Conservation (phyloP, 1,140 invertebrate genomes). For the Drosophila athabasca region DNA sequence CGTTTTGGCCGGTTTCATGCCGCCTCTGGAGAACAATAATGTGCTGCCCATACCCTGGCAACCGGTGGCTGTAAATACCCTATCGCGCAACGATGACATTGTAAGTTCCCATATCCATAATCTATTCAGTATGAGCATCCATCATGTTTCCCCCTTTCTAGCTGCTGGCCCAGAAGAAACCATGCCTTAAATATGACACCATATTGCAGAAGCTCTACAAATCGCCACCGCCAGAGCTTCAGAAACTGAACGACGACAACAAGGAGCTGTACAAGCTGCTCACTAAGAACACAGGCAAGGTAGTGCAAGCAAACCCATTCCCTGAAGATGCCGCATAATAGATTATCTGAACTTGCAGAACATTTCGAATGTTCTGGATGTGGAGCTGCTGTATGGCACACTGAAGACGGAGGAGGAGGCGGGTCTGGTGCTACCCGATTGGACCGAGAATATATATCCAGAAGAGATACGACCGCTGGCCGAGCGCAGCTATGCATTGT, state of each 20-base stretch:
- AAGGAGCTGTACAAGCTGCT: slow-evolving; percentile 87
- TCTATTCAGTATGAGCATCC: not conserved
- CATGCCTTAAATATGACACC: slow-evolving; percentile 87
- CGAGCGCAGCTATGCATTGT: slow-evolving; percentile 88
- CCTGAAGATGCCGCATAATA: not conserved
- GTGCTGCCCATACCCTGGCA: slow-evolving; percentile 93
- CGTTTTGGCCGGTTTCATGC: slow-evolving; percentile 92
- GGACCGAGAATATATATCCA: slow-evolving; percentile 89
- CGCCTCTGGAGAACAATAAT: slow-evolving; percentile 87
- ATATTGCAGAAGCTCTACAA: slow-evolving; percentile 85
- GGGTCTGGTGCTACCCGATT: slow-evolving; percentile 88
- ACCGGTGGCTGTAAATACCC: slow-evolving; percentile 93
- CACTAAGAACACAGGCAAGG: slow-evolving; percentile 86
- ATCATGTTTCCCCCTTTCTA: slow-evolving; percentile 61
- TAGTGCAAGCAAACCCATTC: slow-evolving; percentile 3
- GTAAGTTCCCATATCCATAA: slow-evolving; percentile 84
- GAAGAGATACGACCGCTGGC: slow-evolving; percentile 88
- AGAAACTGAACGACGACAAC: slow-evolving; percentile 85
- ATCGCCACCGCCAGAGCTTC: slow-evolving; percentile 83
- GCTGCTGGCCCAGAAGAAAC: slow-evolving; percentile 87
- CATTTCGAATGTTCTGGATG: slow-evolving; percentile 87
- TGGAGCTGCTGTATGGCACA: slow-evolving; percentile 90
- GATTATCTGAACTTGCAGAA: slow-evolving; percentile 71
- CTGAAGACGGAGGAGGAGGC: slow-evolving; percentile 88
- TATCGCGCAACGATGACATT: slow-evolving; percentile 88